These are phyloP conservation scores for Huso huso DNA, from an alignment of 2,797 vertebrate species.

Conservation along the genomic window DNA sequence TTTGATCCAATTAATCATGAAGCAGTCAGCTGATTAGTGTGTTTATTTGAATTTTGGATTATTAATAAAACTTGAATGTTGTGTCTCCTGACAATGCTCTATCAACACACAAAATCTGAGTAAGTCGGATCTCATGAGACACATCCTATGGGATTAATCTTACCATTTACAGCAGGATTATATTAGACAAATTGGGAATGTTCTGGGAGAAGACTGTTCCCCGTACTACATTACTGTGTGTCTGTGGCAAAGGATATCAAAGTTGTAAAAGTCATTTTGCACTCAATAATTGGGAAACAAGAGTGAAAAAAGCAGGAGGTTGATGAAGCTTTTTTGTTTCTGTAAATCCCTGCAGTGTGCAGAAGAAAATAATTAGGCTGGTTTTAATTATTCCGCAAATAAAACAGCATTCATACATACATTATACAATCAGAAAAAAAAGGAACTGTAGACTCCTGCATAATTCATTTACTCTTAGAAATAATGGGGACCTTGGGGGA, in stretches of 20 bases:
- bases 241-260: background rate
- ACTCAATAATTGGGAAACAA: background rate
- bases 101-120: too few relatives aligned
- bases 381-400: conserved; percentile 19
- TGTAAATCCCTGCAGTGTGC: background rate
- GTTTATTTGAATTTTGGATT: too few relatives aligned
- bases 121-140: too few relatives aligned
- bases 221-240: too few relatives aligned
- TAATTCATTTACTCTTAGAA: conserved; percentile 53
- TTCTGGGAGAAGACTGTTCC: too few relatives aligned
- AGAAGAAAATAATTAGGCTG: conserved; percentile 13
- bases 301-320: background rate
- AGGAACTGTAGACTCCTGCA: conserved; percentile 50
- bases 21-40: too few relatives aligned
- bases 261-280: background rate
- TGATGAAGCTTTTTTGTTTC: background rate
- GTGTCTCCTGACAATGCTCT: too few relatives aligned
- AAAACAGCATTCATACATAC: conserved; percentile 44
- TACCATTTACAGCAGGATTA: too few relatives aligned
- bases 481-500: conserved; percentile 50
- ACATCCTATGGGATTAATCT: too few relatives aligned
- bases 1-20: too few relatives aligned
- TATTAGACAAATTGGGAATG: too few relatives aligned
- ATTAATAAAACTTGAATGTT: too few relatives aligned
- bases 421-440: conserved; percentile 44